phyloP scores from a whole-genome alignment of 2,113 vertebrate species.

The Fulmarus glacialis region DNA sequence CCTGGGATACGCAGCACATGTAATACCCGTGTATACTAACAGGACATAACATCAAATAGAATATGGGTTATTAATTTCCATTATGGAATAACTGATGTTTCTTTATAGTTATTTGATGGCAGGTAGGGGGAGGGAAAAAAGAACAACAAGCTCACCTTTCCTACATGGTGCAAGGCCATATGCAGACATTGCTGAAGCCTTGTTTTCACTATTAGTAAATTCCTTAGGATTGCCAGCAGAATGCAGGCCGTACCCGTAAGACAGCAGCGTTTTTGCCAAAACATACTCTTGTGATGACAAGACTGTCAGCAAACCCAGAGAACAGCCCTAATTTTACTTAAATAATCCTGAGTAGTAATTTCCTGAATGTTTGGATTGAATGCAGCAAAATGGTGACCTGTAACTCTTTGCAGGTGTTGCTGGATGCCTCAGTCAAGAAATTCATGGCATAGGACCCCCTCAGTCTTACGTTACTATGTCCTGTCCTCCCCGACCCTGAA shows the following conservation, averaged over 20 bases:
- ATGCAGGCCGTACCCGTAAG: accelerated
- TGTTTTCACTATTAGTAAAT: too few species aligned
- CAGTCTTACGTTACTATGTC: neutral
- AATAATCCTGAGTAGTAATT: neutral
- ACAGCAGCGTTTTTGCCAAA: neutral
- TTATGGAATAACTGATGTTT: neutral
- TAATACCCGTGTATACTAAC: neutral
- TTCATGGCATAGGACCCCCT: neutral
- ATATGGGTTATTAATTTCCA: neutral
- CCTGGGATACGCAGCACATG: neutral
- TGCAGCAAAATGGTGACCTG: neutral
- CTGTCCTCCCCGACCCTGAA: neutral
- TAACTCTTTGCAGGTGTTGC: neutral
- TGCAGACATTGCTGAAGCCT: neutral
- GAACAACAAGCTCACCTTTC: neutral
- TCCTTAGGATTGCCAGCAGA: neutral
- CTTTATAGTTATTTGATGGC: neutral
- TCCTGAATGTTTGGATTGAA: neutral
- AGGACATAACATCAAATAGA: neutral
- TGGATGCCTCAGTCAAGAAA: neutral
- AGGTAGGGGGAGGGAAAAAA: too few species aligned
- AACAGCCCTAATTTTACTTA: neutral
- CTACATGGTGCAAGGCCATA: neutral
- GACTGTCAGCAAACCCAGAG: neutral
- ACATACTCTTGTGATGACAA: neutral